phyloP scores from a whole-genome alignment of 2,797 vertebrate genomes.

The Pantherophis vulpinus region DNA sequence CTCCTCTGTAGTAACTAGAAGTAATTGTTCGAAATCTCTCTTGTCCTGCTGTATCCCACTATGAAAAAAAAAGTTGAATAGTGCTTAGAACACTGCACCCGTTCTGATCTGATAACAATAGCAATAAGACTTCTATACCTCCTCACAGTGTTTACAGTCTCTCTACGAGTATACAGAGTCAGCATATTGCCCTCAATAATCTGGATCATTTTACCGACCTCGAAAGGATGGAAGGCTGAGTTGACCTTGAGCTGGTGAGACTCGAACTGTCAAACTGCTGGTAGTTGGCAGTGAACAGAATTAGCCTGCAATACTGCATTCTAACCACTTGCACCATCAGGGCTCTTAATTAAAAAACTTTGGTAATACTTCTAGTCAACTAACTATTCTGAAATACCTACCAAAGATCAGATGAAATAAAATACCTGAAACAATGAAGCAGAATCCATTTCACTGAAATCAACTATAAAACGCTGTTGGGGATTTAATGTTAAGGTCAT shows the following conservation, averaged over 20 bases:
- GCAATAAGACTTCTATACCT: background rate
- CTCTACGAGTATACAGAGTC: background rate
- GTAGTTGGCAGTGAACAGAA: no score
- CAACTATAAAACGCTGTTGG: background rate
- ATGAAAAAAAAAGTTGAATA: constrained; percentile 15
- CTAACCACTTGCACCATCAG: no score
- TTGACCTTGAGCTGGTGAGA: no score
- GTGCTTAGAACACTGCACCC: background rate
- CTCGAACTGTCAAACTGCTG: no score
- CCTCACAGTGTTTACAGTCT: background rate
- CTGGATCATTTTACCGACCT: no score
- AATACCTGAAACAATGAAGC: background rate
- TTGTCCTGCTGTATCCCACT: constrained; percentile 99
- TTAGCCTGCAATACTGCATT: no score
- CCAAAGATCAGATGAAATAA: background rate
- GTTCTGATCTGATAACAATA: background rate
- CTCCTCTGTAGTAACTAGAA: constrained; percentile 98
- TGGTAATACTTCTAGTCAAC: background rate
- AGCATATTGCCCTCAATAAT: background rate
- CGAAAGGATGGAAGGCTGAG: no score
- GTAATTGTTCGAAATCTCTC: constrained; percentile 98
- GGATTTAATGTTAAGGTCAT: background rate
- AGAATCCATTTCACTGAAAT: background rate
- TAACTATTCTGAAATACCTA: background rate
- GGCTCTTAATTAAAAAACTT: background rate